Evolutionary conservation across 2,888 invertebrate species (phyloP).

Genomic region (Brachynemurus nebulosus): DNA sequence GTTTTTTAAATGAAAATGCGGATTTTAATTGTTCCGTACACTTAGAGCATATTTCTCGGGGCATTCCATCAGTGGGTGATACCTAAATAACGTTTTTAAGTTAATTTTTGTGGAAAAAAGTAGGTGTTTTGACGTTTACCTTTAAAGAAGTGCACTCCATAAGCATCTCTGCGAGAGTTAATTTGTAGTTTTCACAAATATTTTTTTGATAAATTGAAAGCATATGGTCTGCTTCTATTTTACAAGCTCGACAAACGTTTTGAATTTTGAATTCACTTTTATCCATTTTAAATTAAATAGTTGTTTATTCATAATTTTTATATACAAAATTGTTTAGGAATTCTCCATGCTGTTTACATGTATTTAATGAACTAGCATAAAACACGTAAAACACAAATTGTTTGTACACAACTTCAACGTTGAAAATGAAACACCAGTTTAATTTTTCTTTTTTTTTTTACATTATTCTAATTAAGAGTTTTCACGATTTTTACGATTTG

Average conservation of each 20-base stretch:
- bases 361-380: too few species aligned
- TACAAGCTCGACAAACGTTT: constrained; percentile 26
- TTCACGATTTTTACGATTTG: too few species aligned
- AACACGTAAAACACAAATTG: too few species aligned
- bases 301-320: too few species aligned
- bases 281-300: constrained; percentile 2
- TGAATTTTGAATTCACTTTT: not conserved
- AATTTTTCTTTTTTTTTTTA: too few species aligned
- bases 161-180: constrained; percentile 15
- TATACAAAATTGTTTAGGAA: too few species aligned
- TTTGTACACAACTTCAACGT: too few species aligned
- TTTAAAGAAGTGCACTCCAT: constrained; percentile 21
- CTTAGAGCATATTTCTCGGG: constrained; percentile 24
- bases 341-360: too few species aligned
- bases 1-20: constrained; percentile 25
- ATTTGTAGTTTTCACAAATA: constrained; percentile 16
- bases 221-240: constrained; percentile 24
- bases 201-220: constrained; percentile 23
- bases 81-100: constrained; percentile 20
- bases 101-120: not conserved
- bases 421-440: too few species aligned
- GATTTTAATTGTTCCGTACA: constrained; percentile 24
- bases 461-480: too few species aligned
- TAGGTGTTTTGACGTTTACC: constrained; percentile 16
- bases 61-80: constrained; percentile 23